Base-by-base conservation (phyloP, 2,797 vertebrate genomes). In the Morus bassanus region DNA sequence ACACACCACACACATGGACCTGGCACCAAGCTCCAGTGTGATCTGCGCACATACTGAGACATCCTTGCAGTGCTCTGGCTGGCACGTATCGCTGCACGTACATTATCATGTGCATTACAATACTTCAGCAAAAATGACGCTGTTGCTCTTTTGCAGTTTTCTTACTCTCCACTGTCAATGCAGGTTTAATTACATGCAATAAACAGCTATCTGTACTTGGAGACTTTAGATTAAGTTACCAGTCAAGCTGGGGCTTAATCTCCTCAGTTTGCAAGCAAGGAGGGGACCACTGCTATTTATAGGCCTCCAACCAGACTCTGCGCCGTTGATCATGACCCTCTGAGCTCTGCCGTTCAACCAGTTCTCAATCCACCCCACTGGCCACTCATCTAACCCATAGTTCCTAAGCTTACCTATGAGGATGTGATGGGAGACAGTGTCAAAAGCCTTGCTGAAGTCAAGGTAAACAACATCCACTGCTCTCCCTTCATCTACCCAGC, bases 71-170 rank as follows among this genome's bases (percentile, higher is more conserved):
- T 18, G 60, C 39, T 31, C 43, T 81, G 75, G 65, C 67, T 74
- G 59, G 39, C 0, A 0, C 0, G 0, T 24, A 6, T 84, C 0
- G 2, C 48, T 79, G 43, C 43, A 18, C 9, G 43, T 45, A 18
- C 43, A 45, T 45, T 45, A 45, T 45, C 43, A 18, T 19, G 43
- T 45, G 43, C 18, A 18, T 45, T 70, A 9, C 8, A 25, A 13
- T 10, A 9, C n/a, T 48, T 45, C n/a, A 60, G 64, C 45, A 91
- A 39, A 68, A 76, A 56, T 4, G 14, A 23, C 73, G 50, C 78
- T 19, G 18, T 33, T 73, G 21, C 13, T 33, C 35, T 43, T 45
- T 1, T 45, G 46, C 64, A 54, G 39, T 13, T 75, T 75, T 43
- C 75, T 80, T 39, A 25, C 11, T 88, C 30, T 16, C 17, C 2